A percentile compares a stretch with the other conserved stretches of the same genome.
Conservation (phyloP, 2,113 vertebrate species). For the Muscicapa adusta region DNA sequence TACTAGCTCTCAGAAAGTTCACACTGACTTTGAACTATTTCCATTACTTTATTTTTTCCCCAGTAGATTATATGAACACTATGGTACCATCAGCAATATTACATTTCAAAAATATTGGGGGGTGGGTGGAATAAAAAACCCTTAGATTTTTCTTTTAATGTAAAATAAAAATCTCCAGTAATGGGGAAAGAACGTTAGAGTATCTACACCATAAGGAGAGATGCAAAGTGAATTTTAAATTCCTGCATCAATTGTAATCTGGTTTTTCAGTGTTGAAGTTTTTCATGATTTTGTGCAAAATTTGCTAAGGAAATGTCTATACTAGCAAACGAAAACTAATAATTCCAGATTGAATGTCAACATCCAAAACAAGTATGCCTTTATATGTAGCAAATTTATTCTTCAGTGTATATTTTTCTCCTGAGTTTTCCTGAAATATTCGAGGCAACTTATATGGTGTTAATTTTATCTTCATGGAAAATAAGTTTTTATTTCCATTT, state of each 20-base stretch:
- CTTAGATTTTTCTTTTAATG: neutral
- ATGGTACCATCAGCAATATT: neutral
- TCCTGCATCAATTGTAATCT: neutral
- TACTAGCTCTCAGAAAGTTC: neutral
- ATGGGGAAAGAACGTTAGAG: neutral
- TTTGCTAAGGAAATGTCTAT: neutral
- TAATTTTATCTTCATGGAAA: neutral
- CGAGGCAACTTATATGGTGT: neutral
- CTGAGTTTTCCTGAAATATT: neutral
- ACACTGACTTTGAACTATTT: neutral
- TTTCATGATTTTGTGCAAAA: neutral
- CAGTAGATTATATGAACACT: neutral
- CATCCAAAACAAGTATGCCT: neutral
- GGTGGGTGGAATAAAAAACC: rapidly evolving
- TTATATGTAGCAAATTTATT: neutral
- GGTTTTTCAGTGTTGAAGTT: neutral
- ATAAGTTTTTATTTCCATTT: neutral
- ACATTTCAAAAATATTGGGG: neutral
- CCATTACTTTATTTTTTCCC: neutral
- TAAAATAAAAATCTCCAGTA: neutral
- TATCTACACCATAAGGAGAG: neutral
- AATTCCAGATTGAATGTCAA: neutral
- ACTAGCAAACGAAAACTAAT: neutral
- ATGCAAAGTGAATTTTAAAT: neutral
- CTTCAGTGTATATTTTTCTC: neutral